These are phyloP conservation scores for Mycalesis mineus DNA, from an alignment of 2,888 invertebrate species.

Conservation along the genomic window DNA sequence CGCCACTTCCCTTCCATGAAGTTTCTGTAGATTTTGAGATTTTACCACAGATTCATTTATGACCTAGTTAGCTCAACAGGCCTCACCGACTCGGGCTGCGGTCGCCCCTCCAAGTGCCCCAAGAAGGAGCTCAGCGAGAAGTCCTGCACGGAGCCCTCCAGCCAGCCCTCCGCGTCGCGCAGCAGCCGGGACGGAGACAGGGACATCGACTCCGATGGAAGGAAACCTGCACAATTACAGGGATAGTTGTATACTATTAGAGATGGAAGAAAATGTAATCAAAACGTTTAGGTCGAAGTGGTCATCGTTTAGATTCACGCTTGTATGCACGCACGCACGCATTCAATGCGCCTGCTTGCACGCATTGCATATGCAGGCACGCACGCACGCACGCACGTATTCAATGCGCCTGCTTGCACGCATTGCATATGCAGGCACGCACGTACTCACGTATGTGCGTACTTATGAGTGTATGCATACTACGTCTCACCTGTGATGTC, in stretches of 20 bases:
- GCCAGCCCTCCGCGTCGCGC: constrained; percentile 84
- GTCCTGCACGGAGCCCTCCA: constrained; percentile 87
- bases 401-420: neutral
- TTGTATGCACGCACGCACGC: too few species aligned
- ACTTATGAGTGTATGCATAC: too few species aligned
- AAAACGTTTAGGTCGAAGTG: too few species aligned
- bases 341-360: neutral
- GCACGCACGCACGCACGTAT: neutral
- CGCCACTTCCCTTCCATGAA: too few species aligned
- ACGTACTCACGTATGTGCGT: neutral
- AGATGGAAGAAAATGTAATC: too few species aligned
- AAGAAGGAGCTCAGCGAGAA: constrained; percentile 92
- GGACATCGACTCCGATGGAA: constrained; percentile 55
- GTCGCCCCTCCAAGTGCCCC: constrained; percentile 84
- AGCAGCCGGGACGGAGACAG: constrained; percentile 83
- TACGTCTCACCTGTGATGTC: constrained; percentile 45
- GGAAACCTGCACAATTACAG: constrained; percentile 41
- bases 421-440: neutral
- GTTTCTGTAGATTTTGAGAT: too few species aligned
- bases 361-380: neutral
- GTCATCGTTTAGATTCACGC: too few species aligned
- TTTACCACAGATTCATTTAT: too few species aligned
- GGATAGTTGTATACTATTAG: too few species aligned
- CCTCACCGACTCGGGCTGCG: constrained; percentile 47
- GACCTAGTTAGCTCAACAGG: neutral